These are phyloP conservation scores for Xanthorhoe spadicearia DNA, from an alignment of 2,888 invertebrate species.

Conservation along the genomic window DNA sequence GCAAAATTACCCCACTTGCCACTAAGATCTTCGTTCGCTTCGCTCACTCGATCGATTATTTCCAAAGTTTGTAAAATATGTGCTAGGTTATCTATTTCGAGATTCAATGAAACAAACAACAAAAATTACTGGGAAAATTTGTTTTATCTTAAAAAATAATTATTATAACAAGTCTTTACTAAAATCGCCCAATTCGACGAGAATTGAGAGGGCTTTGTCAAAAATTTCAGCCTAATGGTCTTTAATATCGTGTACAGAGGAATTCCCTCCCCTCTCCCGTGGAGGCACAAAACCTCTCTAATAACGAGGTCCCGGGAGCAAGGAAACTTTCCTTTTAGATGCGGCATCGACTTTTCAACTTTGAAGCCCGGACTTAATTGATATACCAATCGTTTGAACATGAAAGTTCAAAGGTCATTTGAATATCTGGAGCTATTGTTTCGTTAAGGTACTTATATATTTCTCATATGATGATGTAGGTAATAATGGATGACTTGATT, in stretches of 20 bases:
- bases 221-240: constrained; percentile 55
- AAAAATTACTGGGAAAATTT: too few relatives aligned
- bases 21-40: too few relatives aligned
- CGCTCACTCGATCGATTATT: too few relatives aligned
- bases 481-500: too few relatives aligned
- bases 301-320: constrained; percentile 49
- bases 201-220: constrained; percentile 44
- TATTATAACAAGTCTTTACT: constrained; percentile 5
- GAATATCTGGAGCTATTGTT: not conserved
- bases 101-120: too few relatives aligned
- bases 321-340: constrained; percentile 41
- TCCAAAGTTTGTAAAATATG: too few relatives aligned
- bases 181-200: constrained; percentile 22
- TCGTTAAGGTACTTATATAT: too few relatives aligned
- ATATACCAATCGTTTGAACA: not conserved
- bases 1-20: too few relatives aligned
- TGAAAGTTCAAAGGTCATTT: not conserved
- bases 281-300: constrained; percentile 54
- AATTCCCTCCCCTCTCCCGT: constrained; percentile 44
- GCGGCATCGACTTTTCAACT: constrained; percentile 19
- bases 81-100: too few relatives aligned
- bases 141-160: too few relatives aligned
- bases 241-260: constrained; percentile 52
- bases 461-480: too few relatives aligned
- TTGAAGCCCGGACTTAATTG: not conserved